Evolutionary conservation across 2,888 invertebrate species (phyloP).

Genomic region (Ommatoiulus sabulosus): DNA sequence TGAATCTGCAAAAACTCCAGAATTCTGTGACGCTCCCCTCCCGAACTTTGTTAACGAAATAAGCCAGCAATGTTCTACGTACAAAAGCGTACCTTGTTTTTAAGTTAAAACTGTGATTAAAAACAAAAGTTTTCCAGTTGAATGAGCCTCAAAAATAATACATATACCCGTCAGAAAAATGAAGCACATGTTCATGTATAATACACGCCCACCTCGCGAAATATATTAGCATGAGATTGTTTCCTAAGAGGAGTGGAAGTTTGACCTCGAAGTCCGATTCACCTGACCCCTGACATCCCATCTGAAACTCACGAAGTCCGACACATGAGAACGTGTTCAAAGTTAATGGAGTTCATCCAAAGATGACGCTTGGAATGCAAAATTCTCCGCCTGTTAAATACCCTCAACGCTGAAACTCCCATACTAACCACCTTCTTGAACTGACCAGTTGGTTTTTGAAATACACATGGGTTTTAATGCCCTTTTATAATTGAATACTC

Average conservation of each 20-base stretch:
- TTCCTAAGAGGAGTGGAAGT: neutral
- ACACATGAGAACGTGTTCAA: no score
- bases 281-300: neutral
- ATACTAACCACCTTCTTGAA: neutral
- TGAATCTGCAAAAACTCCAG: no score
- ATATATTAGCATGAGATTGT: neutral
- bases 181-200: neutral
- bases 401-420: neutral
- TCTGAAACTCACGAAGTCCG: neutral
- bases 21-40: no score
- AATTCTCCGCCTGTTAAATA: neutral
- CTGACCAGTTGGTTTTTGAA: neutral
- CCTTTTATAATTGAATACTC: no score
- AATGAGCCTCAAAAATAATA: conserved; percentile 6
- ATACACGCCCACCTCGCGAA: neutral
- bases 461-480: neutral
- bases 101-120: no score
- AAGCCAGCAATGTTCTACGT: no score
- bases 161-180: conserved; percentile 14
- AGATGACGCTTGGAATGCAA: neutral
- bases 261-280: neutral
- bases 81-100: no score
- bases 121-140: neutral
- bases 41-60: no score
- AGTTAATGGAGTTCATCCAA: neutral